Evolutionary conservation across 2,113 vertebrate genomes (phyloP), one percentile per base, ranked within the genome.

Genomic region (Chiloscyllium plagiosum): DNA sequence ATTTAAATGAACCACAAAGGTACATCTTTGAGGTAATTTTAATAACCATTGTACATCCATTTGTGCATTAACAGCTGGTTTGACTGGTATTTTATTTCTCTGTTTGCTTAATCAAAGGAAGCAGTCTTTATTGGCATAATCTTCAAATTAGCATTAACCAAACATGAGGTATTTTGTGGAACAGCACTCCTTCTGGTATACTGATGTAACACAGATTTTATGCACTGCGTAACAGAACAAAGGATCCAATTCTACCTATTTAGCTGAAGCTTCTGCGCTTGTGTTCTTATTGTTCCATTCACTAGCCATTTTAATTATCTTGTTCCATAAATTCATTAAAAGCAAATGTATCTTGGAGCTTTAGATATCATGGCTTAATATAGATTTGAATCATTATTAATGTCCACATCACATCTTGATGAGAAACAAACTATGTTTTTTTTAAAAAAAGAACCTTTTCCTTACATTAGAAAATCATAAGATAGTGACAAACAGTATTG

Each of bases 21-120:
- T 98, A 98, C 97, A 97, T 98, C 98, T 98, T 98, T 98, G 96
- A 98, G 98, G 98, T 98, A 97, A 98, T 98, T 98, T 98, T 98
- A 98, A 98, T 98, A 98, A 98, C 97, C 97, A 97, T 97, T 96
- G 97, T 98, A 98, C 97, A 98, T 97, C 97, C 97, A 96, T 96
- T 96, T 96, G 97, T 97, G 98, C 98, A 98, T 98, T 98, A 98
- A 98, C 98, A 98, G 98, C 98, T 98, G 98, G 97, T 97, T 97
- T 98, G 97, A 98, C 97, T 97, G 97, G 97, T 98, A 97, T 98
- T 98, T 98, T 97, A 97, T 97, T 97, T 97, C 97, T 97, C 94
- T 96, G 97, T 98, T 98, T 98, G 98, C 97, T 98, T 98, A 98
- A 98, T 98, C 97, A 98, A 98, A 95, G 94, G 94, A 95, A 95